Evolutionary conservation across 1,140 invertebrate species (phyloP).

Genomic region (Drosophila sproati): DNA sequence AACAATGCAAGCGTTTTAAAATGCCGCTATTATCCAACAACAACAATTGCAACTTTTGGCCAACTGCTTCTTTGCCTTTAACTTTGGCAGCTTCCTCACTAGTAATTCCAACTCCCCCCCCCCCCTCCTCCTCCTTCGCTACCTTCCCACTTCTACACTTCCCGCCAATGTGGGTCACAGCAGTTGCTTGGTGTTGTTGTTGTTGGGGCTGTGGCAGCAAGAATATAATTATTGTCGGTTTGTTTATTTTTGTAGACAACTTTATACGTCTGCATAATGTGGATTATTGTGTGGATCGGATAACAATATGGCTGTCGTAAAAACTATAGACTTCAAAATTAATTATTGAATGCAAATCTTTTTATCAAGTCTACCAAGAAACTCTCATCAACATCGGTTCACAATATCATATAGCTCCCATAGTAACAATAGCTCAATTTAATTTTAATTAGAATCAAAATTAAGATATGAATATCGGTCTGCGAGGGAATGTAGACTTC

Average conservation of each 20-base stretch:
- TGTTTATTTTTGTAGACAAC: conserved; percentile 28
- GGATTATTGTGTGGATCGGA: neutral
- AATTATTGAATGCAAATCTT: too few relatives aligned
- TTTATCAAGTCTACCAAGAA: too few relatives aligned
- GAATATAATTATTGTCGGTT: conserved; percentile 59
- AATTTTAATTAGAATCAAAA: too few relatives aligned
- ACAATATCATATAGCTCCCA: too few relatives aligned
- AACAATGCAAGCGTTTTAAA: conserved; percentile 77
- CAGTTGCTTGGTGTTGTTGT: conserved; percentile 32
- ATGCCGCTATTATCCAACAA: conserved; percentile 76
- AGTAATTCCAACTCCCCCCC: neutral
- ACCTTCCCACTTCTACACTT: neutral
- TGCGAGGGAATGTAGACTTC: too few relatives aligned
- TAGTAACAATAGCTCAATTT: too few relatives aligned
- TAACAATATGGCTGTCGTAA: too few relatives aligned
- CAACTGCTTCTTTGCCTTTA: conserved; percentile 35
- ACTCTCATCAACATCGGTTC: too few relatives aligned
- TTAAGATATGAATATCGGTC: too few relatives aligned
- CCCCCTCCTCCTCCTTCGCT: neutral
- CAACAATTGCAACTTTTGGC: conserved; percentile 51
- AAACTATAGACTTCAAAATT: too few relatives aligned
- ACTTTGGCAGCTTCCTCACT: conserved; percentile 13
- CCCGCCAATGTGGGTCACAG: conserved; percentile 53
- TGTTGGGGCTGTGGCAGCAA: conserved; percentile 36
- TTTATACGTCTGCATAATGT: neutral